phyloP scores from a whole-genome alignment of 2,888 invertebrate species.

The Drosophila vallismaia region DNA sequence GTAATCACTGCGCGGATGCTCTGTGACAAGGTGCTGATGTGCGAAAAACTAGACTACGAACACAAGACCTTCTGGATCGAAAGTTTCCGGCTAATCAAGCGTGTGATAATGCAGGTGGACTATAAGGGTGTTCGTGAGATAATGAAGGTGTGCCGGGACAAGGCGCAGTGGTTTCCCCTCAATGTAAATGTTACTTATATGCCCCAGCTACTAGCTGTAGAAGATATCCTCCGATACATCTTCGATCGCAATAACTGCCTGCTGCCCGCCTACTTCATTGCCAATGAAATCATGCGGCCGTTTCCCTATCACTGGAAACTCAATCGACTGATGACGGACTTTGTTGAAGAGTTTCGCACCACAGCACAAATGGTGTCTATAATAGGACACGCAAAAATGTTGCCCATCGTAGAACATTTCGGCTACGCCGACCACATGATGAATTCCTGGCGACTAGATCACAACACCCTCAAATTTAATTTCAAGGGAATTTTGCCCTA shows the following conservation, averaged over 20 bases:
- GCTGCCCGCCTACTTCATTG: slow-evolving; percentile 96
- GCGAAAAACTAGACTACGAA: slow-evolving; percentile 92
- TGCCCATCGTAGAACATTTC: slow-evolving; percentile 97
- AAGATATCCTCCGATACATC: slow-evolving; percentile 93
- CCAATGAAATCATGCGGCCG: slow-evolving; percentile 95
- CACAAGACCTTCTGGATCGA: slow-evolving; percentile 95
- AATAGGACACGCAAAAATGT: slow-evolving; percentile 94
- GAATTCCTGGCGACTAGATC: slow-evolving; percentile 97
- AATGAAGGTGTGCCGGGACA: slow-evolving; percentile 96
- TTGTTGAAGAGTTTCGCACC: slow-evolving; percentile 96
- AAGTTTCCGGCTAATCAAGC: slow-evolving; percentile 92
- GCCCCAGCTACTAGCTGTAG: slow-evolving; percentile 92
- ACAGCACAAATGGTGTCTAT: slow-evolving; percentile 98
- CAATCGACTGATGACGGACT: slow-evolving; percentile 92
- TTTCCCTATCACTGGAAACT: slow-evolving; percentile 93
- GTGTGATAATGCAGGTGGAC: slow-evolving; percentile 95
- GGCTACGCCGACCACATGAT: slow-evolving; percentile 95
- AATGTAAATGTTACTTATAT: slow-evolving; percentile 91
- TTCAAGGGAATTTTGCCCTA: slow-evolving; percentile 92
- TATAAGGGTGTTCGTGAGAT: slow-evolving; percentile 97
- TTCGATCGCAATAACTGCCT: slow-evolving; percentile 96
- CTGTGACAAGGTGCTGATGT: slow-evolving; percentile 93
- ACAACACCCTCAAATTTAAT: slow-evolving; percentile 88
- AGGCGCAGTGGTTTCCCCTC: slow-evolving; percentile 92
- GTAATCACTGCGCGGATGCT: slow-evolving; percentile 92